Conservation (phyloP, 2,888 invertebrate species). For the Macrophya alboannulata region DNA sequence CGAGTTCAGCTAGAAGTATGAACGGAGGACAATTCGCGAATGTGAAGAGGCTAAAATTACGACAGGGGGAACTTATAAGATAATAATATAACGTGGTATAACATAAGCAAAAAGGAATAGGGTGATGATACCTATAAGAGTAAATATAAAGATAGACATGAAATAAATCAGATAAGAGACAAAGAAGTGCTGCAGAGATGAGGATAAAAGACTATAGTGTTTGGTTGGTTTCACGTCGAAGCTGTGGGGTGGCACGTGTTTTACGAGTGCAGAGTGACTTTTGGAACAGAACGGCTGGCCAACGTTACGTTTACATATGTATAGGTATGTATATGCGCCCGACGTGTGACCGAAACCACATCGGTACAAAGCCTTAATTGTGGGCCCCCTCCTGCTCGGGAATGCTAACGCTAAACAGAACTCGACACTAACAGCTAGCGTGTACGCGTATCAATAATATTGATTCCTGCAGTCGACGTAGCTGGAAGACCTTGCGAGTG, state of each 20-base stretch:
- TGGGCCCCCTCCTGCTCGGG: background rate
- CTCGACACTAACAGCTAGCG: slow-evolving; percentile 7
- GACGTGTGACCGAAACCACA: slow-evolving; percentile 52
- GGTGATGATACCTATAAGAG: background rate
- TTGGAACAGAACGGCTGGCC: background rate
- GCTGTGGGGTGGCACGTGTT: background rate
- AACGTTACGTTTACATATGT: slow-evolving; percentile 61
- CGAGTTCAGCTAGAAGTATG: background rate
- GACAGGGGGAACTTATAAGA: background rate
- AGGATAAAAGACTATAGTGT: background rate
- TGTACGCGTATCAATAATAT: slow-evolving; percentile 43
- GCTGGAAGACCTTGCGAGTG: background rate
- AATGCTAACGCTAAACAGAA: slow-evolving; percentile 41
- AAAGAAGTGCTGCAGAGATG: background rate
- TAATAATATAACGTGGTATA: background rate
- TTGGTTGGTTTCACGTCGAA: background rate
- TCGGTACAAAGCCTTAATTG: slow-evolving; percentile 35
- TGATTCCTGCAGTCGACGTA: slow-evolving; percentile 10
- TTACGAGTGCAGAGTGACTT: background rate
- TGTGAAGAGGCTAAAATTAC: background rate
- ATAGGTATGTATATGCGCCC: slow-evolving; percentile 21
- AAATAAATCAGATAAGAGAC: background rate
- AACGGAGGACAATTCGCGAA: background rate
- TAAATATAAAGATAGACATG: background rate
- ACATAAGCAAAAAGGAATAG: background rate